Evolutionary conservation across 2,113 vertebrate genomes (phyloP), one percentile per base, ranked within the genome.

Genomic region (Cranoglanis bouderius): DNA sequence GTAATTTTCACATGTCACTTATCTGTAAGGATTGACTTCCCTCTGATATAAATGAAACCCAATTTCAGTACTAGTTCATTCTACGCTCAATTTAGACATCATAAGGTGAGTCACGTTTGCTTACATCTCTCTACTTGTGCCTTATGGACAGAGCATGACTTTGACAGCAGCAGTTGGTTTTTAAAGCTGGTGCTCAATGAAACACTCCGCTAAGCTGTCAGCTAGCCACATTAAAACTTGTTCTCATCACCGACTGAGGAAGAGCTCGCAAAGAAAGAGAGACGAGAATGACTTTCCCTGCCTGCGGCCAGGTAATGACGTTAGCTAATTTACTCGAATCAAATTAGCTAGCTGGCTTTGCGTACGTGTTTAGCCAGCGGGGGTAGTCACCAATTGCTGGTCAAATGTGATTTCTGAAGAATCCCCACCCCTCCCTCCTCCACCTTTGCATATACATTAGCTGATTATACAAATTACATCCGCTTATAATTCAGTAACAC

Each of bases 271-370:
- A 82, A 59, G 3, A 59, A 26, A 38, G 29, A 53, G 46, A n/a
- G 10, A 38, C 10, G 2, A 26, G 32, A 82, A 82, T 40, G 53
- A 61, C 53, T 82, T 51, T 35, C 55, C 13, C 4, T 83, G 81
- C 55, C 81, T 43, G 38, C 9, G 5, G 81, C 81, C 55, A 61
- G 35, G 55, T 83, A 59, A 85, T 24, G 67, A 75, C 13, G 67
- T 74, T 74, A 74, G 49, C 49, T 57, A 74, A 85, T 74, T 70
- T 85, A 85, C 65, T 70, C 46, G 19, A 72, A 85, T 85, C 84
- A 85, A 70, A 85, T 85, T 85, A 85, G 61, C 63, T 32, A 21
- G 16, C 40, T 13, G 13, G 74, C 57, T 65, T 51, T 80, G 55
- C 24, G 32, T 35, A 59, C 53, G 74, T 46, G 85, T 35, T 87